Conservation (phyloP, 2,113 vertebrate species). For the Xiphophorus hellerii region DNA sequence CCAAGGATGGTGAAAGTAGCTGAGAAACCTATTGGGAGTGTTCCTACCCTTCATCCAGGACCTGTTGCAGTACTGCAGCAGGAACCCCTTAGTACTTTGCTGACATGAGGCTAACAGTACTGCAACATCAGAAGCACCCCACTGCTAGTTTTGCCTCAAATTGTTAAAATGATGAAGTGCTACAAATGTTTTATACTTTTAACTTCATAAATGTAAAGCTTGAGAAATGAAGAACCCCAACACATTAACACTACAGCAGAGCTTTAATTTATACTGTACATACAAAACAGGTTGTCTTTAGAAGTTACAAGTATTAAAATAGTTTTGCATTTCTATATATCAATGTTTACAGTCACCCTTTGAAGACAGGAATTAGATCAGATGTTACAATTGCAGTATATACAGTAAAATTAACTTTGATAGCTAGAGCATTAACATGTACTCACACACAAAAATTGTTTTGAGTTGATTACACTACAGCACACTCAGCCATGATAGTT, state of each 20-base stretch:
- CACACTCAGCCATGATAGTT: slow-evolving; percentile 2
- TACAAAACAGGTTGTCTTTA: slow-evolving; percentile 76
- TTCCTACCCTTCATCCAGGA: too few species aligned
- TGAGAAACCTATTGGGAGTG: too few species aligned
- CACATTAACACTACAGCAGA: slow-evolving; percentile 61
- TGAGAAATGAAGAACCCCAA: slow-evolving; percentile 32
- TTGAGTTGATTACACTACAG: slow-evolving; percentile 24
- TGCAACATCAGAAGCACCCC: not conserved
- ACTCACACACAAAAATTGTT: slow-evolving; percentile 9
- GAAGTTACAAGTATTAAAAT: slow-evolving; percentile 74
- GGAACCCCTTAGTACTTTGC: too few species aligned
- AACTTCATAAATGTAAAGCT: not conserved
- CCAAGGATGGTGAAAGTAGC: too few species aligned
- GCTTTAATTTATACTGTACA: slow-evolving; percentile 76
- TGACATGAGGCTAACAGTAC: too few species aligned
- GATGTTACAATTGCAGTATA: slow-evolving; percentile 51
- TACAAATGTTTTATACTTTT: not conserved
- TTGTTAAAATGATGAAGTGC: not conserved
- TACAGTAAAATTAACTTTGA: slow-evolving; percentile 60
- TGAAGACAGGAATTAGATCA: slow-evolving; percentile 57
- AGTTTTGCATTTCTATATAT: slow-evolving; percentile 75
- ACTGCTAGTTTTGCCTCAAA: not conserved
- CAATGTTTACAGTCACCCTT: slow-evolving; percentile 63
- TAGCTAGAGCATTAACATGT: slow-evolving; percentile 37
- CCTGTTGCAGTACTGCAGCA: too few species aligned